Base-by-base conservation (phyloP, 2,888 invertebrate species). In the Chrysodeixis includens region DNA sequence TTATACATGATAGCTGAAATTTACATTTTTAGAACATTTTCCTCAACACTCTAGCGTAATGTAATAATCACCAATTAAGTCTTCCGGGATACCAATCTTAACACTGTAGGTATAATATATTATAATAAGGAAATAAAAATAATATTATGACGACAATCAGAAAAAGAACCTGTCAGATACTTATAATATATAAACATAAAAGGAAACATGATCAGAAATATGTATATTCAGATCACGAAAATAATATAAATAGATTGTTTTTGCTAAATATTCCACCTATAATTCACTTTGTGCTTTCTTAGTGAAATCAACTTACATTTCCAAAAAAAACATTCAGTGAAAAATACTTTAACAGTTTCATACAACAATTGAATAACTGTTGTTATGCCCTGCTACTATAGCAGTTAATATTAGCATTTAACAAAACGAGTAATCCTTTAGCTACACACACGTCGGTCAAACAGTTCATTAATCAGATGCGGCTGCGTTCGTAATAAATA, bases 401-500 rank as follows among this genome's bases (percentile, higher is more conserved):
- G n/a, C n/a, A n/a, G 26, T 46, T 20, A n/a, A 20, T 32, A 62
- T 58, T 54, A 61, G 51, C 62, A 60, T 69, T 18, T 6, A 44
- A 46, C 61, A 60, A 56, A 26, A 12, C 32, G 9, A 3, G 10
- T 12, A 7, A 35, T 49, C 66, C 52, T 62, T 52, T 65, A 44
- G 30, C 54, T n/a, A 57, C 56, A 65, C 70, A 69, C 66, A 56
- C 57, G 32, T 62, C 70, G 55, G 59, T 73, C 72, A 62, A 22
- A 20, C 30, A n/a, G 54, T 56, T 61, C 66, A 83, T 81, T 75
- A 78, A 78, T 78, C 71, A 69, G 49, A 9, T 10, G 22, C 10
- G 35, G 55, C n/a, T n/a, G 26, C 51, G 53, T 59, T 57, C 35
- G 66, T 74, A 77, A 76, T 72, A 83, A 78, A 78, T 76, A 68